These are phyloP conservation scores for Tenthredo amoena DNA, from an alignment of 2,888 invertebrate genomes.

Conservation along the genomic window DNA sequence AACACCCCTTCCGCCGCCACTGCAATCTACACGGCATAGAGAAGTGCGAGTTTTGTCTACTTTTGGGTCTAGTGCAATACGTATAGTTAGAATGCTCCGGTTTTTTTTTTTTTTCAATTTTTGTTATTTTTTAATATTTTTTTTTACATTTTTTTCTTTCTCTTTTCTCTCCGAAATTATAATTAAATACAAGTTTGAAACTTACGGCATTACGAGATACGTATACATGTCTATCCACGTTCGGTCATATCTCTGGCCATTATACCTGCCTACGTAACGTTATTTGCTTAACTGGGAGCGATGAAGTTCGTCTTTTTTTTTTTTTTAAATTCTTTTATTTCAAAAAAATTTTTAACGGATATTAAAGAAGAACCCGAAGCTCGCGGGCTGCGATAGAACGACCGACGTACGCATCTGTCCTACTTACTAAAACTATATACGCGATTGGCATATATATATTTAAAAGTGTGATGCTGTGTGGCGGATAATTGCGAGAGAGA, in stretches of 20 bases:
- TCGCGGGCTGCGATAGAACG: not conserved
- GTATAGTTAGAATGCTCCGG: not conserved
- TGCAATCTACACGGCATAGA: constrained; percentile 66
- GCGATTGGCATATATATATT: not conserved
- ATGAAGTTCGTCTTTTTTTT: not conserved
- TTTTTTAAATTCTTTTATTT: not conserved
- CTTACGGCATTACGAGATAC: not conserved
- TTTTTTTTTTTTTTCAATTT: too few species aligned
- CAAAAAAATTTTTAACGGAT: not conserved
- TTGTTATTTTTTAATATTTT: not conserved
- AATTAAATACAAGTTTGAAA: not conserved
- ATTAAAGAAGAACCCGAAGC: not conserved
- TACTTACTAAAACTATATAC: constrained; percentile 38
- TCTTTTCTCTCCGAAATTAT: not conserved
- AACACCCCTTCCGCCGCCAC: constrained; percentile 72
- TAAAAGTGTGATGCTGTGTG: not conserved
- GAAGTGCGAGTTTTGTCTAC: constrained; percentile 33
- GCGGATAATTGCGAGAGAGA: not conserved
- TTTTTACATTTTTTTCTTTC: not conserved
- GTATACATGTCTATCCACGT: not conserved
- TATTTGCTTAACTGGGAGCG: not conserved
- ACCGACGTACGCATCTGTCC: constrained; percentile 30
- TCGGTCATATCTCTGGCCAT: not conserved
- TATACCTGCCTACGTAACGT: not conserved
- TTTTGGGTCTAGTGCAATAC: constrained; percentile 22